Base-by-base conservation (phyloP, 2,113 vertebrate species). In the Peromyscus californicus region DNA sequence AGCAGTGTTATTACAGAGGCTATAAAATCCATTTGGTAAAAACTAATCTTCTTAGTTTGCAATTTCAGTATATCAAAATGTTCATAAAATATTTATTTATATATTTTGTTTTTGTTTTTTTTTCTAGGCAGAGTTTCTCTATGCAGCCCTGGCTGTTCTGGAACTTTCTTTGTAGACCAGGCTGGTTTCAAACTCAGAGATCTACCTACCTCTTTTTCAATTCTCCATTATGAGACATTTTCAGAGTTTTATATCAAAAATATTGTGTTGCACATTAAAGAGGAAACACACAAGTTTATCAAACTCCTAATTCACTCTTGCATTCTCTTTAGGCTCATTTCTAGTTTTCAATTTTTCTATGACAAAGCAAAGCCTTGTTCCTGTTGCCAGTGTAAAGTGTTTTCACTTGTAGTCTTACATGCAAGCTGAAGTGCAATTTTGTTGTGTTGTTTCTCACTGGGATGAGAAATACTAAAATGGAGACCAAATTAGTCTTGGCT, bases 21-120 rank as follows among this genome's bases (percentile, higher is more conserved):
- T 65, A 97, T 97, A 89, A 95, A 95, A 96, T 80, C 90, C 92
- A 98, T 96, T 96, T 92, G 95, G 65, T 70, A 7, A 97, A 96
- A 97, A 94, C 95, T 94, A 97, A 98, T 98, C 89, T 96, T 79
- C 80, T 97, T 96, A 96, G 74, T 80, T 61, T 96, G 69, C 36
- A 97, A 97, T 98, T 85, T 94, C 92, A 92, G 54, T 63, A 36
- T 84, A 84, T 93, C 92, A 90, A 88, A 93, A 93, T 91, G 54
- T 61, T 65, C 3, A 0, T 48, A 22, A 84, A 63, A 2, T 72
- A 72, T 72, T 72, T 72, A 72, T 72, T 69, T 69, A 31, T 51
- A 17, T 17, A 29, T 3, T 54, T 80, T 54, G 33, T 82, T n/a
- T n/a, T n/a, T n/a, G n/a, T n/a, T n/a, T n/a, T n/a, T n/a, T 75